These are phyloP conservation scores for Elaphurus davidianus DNA, from an alignment of 2,113 vertebrate genomes.

Conservation along the genomic window DNA sequence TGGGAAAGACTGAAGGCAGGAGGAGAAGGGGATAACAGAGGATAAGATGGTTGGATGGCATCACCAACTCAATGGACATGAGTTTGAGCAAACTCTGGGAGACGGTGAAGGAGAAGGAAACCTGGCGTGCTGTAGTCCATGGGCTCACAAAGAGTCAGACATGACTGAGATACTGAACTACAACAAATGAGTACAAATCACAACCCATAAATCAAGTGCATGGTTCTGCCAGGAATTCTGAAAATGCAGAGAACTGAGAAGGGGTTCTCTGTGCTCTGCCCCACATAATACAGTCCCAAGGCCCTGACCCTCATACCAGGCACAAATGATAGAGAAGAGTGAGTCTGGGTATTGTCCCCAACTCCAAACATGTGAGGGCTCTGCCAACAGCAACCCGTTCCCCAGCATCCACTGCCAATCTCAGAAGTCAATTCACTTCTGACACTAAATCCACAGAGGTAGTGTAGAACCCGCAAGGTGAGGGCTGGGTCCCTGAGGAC, in stretches of 20 bases:
- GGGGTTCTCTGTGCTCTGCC: not conserved
- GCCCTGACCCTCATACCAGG: not conserved
- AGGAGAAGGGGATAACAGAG: not conserved
- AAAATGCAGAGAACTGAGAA: not conserved
- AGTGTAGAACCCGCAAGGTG: not conserved
- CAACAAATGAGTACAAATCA: not conserved
- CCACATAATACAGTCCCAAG: not conserved
- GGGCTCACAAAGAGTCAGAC: not conserved
- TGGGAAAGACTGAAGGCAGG: not conserved
- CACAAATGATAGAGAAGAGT: not conserved
- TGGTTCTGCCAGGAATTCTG: not conserved
- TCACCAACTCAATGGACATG: not conserved
- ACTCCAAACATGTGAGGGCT: not conserved
- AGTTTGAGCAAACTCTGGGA: not conserved
- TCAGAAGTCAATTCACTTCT: not conserved
- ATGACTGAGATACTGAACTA: not conserved
- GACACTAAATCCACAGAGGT: not conserved
- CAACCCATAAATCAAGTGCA: not conserved
- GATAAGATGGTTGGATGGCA: not conserved
- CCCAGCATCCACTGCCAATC: not conserved
- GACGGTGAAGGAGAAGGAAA: not conserved
- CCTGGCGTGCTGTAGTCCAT: not conserved
- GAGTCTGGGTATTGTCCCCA: not conserved
- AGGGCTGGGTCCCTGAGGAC: not conserved
- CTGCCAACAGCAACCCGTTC: not conserved